Base-by-base conservation (phyloP, 2,888 invertebrate species). In the Leptura quadrifasciata region DNA sequence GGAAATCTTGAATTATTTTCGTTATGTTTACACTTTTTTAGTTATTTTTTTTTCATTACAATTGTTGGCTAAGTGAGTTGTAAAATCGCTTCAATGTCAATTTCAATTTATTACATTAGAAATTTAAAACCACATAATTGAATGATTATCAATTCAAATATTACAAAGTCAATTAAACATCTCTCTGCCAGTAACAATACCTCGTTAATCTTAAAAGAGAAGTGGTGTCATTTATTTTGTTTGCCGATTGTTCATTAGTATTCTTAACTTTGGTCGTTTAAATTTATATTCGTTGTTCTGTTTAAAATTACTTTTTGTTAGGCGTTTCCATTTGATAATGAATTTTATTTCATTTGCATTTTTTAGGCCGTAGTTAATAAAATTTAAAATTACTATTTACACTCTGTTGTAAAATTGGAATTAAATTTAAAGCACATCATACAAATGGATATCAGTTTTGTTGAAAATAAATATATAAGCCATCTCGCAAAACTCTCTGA, bases 211-310 rank as follows among this genome's bases (percentile, higher is more conserved):
- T 15, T 8, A 3, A 39, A 71, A 61, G 60, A 27, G 39, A 61
- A 71, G 52, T 71, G 61, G 71, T 61, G 60, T 52, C 52, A 61
- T 71, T 71, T 61, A 61, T 71, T 71, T 60, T 61, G 52, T 57
- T 60, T 60, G 61, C 20, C 71, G 61, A 71, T 71, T 60, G 60
- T 71, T 61, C 71, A 71, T 71, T 71, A 71, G 71, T 35, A 60
- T 71, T 61, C 60, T 57, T 24, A 24, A 61, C 35, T 61, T 61
- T n/a, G 39, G 21, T 61, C 52, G 39, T 31, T 60, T 61, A 27
- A 71, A 61, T 71, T 61, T 47, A 61, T 61, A 65, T 65, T 52
- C 24, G 24, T 15, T 52, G 35, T 39, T 61, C 60, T 58, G 21
- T 70, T 47, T 47, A 21, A 70, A 70, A 70, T 70, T 70, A 31